Percentiles rank a stretch among this genome's conserved stretches.
These are phyloP conservation scores for Drepana arcuata DNA, from an alignment of 1,140 invertebrate species.

Conservation along the genomic window DNA sequence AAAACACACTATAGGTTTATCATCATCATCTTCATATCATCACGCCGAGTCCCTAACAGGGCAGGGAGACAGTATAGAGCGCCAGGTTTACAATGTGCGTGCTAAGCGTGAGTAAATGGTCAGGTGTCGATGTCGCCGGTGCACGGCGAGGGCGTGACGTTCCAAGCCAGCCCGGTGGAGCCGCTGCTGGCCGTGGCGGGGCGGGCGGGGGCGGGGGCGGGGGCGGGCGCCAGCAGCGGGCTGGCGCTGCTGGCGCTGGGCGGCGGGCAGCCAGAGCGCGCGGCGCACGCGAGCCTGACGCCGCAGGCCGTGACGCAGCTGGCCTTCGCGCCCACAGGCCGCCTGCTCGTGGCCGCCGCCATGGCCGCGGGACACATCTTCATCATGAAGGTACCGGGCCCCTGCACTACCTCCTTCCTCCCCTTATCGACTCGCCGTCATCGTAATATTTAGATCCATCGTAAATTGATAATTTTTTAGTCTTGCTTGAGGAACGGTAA, in stretches of 20 bases:
- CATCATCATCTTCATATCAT: too few species aligned
- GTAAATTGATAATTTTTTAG: too few species aligned
- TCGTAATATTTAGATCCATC: too few species aligned
- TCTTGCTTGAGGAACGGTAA: too few species aligned
- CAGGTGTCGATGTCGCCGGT: conserved; percentile 38
- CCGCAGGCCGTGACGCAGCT: conserved; percentile 53
- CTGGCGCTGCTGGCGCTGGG: conserved; percentile 22
- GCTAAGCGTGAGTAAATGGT: too few species aligned
- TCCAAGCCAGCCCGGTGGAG: conserved; percentile 49
- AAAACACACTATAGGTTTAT: too few species aligned
- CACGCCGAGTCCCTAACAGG: too few species aligned
- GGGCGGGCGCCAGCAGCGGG: conserved; percentile 36
- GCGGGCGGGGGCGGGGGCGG: conserved; percentile 40
- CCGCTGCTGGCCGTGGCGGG: conserved; percentile 47
- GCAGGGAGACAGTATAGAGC: too few species aligned
- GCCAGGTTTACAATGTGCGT: too few species aligned
- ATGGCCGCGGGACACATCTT: conserved; percentile 62
- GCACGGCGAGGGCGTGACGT: conserved; percentile 33
- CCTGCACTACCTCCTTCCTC: too few species aligned
- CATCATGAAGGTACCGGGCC: conserved; percentile 51
- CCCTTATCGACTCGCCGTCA: too few species aligned
- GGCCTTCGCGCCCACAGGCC: conserved; percentile 45
- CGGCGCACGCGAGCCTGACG: conserved; percentile 45
- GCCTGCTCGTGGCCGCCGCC: conserved; percentile 44
- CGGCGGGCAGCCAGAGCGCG: conserved; percentile 16